phyloP scores from a whole-genome alignment of 1,140 invertebrate genomes.

The Druon quercuslanigerum region DNA sequence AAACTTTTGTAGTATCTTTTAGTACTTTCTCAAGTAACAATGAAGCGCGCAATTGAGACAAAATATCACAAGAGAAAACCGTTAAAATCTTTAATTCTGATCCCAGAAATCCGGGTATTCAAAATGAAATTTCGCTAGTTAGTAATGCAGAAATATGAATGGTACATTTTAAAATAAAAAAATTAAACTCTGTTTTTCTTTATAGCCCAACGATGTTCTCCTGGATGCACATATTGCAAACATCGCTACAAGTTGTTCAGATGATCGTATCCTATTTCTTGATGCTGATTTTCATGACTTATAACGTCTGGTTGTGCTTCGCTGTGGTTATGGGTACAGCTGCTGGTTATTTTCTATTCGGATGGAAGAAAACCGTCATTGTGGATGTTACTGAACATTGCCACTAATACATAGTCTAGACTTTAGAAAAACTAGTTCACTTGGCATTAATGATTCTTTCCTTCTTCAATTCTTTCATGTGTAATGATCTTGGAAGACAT shows the following conservation, averaged over 20 bases:
- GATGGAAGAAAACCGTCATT: conserved; percentile 92
- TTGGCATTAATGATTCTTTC: too few relatives aligned
- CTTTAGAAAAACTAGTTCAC: too few relatives aligned
- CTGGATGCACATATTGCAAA: conserved; percentile 87
- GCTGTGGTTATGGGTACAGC: conserved; percentile 93
- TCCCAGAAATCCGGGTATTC: too few relatives aligned
- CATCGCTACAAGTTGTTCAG: conserved; percentile 91
- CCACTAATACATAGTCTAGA: conserved; percentile 78
- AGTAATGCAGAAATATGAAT: conserved; percentile 31
- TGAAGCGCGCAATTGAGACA: too few relatives aligned
- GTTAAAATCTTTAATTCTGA: too few relatives aligned
- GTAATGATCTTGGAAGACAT: too few relatives aligned
- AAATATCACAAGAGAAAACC: too few relatives aligned
- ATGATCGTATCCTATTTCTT: conserved; percentile 93
- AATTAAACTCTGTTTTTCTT: conserved; percentile 55
- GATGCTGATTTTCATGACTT: conserved; percentile 99
- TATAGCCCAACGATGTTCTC: conserved; percentile 87
- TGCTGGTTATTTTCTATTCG: conserved; percentile 94
- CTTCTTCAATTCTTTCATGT: too few relatives aligned
- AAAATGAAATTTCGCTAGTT: too few relatives aligned
- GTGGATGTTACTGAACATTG: conserved; percentile 97
- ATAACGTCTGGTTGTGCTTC: conserved; percentile 96
- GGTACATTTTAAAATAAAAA: not conserved
- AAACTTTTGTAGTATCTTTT: too few relatives aligned
- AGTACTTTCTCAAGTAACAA: too few relatives aligned